Percentiles rank a stretch among this genome's conserved stretches.
Evolutionary conservation across 2,113 vertebrate species (phyloP).

Genomic region (Platichthys stellatus): DNA sequence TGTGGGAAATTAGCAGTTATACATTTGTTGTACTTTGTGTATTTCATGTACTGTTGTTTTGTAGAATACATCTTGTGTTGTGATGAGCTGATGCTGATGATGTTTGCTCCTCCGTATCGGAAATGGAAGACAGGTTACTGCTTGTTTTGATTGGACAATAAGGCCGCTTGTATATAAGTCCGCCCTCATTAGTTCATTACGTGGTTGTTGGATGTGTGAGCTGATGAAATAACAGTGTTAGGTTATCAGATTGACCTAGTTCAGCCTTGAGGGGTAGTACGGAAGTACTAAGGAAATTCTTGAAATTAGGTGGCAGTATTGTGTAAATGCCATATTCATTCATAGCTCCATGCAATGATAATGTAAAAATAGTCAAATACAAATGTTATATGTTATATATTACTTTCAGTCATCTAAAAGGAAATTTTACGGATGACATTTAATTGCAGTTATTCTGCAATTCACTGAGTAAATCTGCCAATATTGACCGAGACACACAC

Average conservation of each 20-base stretch:
- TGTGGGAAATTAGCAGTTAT: slow-evolving; percentile 17
- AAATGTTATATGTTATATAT: no score
- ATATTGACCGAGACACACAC: no score
- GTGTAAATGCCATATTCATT: background rate
- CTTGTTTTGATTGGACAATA: background rate
- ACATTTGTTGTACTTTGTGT: background rate
- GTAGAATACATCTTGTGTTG: background rate
- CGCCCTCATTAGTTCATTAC: slow-evolving; percentile 23
- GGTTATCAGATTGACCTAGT: slow-evolving; percentile 31
- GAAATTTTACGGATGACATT: no score
- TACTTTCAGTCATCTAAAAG: no score
- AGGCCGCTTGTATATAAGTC: slow-evolving; percentile 4
- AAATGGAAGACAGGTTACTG: background rate
- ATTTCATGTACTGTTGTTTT: background rate
- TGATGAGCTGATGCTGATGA: background rate
- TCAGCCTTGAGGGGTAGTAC: no score
- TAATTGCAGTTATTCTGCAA: no score
- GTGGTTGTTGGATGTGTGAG: slow-evolving; percentile 25
- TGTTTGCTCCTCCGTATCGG: background rate
- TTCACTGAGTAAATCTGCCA: no score
- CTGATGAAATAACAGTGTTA: slow-evolving; percentile 34
- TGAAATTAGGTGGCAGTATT: background rate
- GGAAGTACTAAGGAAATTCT: no score
- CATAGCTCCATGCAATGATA: background rate
- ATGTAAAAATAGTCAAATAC: no score